Evolutionary conservation across 2,888 invertebrate species (phyloP), one percentile per base, ranked within the genome.

Genomic region (Fragum sueziense): DNA sequence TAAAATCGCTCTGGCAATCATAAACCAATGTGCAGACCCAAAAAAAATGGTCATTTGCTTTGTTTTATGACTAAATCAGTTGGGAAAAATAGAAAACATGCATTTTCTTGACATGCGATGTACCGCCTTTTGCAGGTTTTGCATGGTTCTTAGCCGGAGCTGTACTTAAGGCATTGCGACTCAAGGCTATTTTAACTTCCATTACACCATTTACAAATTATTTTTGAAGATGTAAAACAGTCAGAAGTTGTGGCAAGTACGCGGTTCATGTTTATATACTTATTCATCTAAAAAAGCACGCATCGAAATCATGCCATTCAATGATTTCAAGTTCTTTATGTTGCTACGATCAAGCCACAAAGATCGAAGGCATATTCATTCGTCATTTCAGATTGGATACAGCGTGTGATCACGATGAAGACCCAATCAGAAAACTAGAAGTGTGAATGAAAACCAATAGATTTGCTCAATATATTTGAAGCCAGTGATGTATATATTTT

Each of bases 341-440:
- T 27, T 9, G 29, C 31, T 27, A 11, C 31, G 29, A 6, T 27
- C 47, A 69, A 33, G 17, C 11, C 29, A 69, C 9, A n/a, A 2
- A 51, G 27, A 27, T 51, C 51, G 22, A 2, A 37, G 11, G 2
- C 9, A n/a, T 65, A 22, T 37, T 34, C 47, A 51, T 33, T 71
- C 52, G 52, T 33, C 22, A 11, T 80, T 84, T 76, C 84, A 84
- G 84, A 84, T 20, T 84, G 84, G 84, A 62, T 84, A 17, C 78
- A 84, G 33, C 67, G 84, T 31, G 84, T 84, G 11, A 71, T 84
- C 1, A 76, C 84, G 7, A 80, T 84, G 1, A 84, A 80, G 47
- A 70, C 75, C 22, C 67, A 76, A 47, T 74, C 84, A 25, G 84
- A 80, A 67, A 84, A 84, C 33, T 84, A 41, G 71, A 71, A 51